phyloP scores from a whole-genome alignment of 2,797 vertebrate genomes.

The Paramormyrops hopkinsi region DNA sequence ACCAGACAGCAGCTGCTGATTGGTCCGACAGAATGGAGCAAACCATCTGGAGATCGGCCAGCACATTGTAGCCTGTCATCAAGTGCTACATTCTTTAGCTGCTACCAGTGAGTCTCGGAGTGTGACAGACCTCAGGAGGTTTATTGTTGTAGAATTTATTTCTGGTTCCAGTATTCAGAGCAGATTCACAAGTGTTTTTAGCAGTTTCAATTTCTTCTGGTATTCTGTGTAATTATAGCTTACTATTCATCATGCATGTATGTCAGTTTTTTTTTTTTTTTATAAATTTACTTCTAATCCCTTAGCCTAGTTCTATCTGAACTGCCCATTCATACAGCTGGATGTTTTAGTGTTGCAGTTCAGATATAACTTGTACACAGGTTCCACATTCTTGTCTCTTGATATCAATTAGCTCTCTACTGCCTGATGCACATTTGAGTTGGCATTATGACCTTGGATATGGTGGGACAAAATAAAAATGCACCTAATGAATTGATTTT shows the following conservation, averaged over 20 bases:
- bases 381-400: neutral
- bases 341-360: neutral
- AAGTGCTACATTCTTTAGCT: neutral
- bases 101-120: neutral
- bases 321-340: neutral
- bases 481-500: neutral
- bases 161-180: neutral
- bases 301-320: neutral
- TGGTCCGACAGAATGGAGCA: neutral
- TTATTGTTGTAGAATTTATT: constrained; percentile 5
- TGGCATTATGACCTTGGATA: neutral
- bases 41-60: neutral
- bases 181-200: neutral
- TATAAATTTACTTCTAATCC: neutral
- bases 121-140: neutral
- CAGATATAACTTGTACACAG: neutral
- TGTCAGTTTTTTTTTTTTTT: neutral
- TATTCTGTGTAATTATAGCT: neutral
- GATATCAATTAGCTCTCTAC: neutral
- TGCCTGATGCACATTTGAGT: neutral
- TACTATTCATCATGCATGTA: neutral
- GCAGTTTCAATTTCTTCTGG: neutral
- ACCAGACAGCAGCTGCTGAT: neutral
- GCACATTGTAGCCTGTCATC: neutral
- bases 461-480: neutral